phyloP scores from a whole-genome alignment of 2,888 invertebrate genomes.

The Operophtera brumata region DNA sequence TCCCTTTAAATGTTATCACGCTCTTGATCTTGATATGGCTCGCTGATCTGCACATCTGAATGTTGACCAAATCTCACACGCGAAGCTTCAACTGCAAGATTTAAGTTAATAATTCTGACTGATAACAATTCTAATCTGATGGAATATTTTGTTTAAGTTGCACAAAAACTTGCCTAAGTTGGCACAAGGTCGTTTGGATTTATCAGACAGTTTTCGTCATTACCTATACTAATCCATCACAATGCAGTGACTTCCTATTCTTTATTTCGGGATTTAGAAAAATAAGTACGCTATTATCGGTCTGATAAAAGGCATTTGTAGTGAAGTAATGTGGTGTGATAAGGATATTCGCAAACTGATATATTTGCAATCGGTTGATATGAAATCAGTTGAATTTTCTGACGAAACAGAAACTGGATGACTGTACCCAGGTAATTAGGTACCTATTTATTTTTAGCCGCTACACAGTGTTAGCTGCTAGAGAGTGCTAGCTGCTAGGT shows the following conservation, averaged over 20 bases:
- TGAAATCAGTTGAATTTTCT: not conserved
- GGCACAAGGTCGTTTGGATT: slow-evolving; percentile 5
- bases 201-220: not conserved
- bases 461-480: too few relatives aligned
- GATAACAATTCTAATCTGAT: not conserved
- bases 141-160: slow-evolving; percentile 3
- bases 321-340: not conserved
- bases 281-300: not conserved
- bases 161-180: slow-evolving; percentile 3
- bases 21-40: not conserved
- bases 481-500: too few relatives aligned
- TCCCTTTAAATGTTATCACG: not conserved
- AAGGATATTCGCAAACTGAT: not conserved
- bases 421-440: too few relatives aligned
- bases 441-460: too few relatives aligned
- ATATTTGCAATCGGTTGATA: not conserved
- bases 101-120: not conserved
- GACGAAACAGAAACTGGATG: not conserved
- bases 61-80: not conserved
- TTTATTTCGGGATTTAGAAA: not conserved
- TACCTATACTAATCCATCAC: not conserved
- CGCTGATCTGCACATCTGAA: not conserved
- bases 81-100: not conserved
- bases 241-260: not conserved
- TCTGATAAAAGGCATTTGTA: not conserved